These are phyloP conservation scores for Numenius phaeopus DNA, from an alignment of 2,797 vertebrate species.

Conservation along the genomic window DNA sequence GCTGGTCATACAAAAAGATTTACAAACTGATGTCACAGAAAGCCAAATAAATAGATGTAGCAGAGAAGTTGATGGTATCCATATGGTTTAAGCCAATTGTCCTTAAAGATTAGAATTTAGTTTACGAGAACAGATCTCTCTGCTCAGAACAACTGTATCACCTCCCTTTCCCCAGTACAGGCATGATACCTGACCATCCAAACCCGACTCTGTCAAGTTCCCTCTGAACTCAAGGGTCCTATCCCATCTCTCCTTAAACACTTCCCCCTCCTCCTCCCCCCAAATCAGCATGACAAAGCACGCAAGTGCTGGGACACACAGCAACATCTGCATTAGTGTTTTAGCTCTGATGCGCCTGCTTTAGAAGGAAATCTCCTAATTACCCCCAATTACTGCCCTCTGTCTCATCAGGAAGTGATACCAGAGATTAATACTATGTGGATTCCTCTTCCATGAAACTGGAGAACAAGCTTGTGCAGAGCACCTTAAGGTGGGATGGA, in stretches of 20 bases:
- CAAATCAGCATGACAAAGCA: neutral
- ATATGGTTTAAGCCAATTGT: neutral
- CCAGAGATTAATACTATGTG: neutral
- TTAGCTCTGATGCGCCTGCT: neutral
- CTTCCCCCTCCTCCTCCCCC: neutral
- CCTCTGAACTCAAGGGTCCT: neutral
- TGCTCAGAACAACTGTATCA: neutral
- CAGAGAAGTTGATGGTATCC: neutral
- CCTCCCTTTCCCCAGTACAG: neutral
- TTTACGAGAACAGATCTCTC: neutral
- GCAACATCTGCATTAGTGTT: neutral
- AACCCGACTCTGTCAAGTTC: neutral
- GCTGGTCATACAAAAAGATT: neutral
- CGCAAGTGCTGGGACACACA: neutral
- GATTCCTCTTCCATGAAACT: neutral
- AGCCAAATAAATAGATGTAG: neutral
- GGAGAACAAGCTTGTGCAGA: neutral
- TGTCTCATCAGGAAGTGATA: neutral
- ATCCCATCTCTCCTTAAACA: neutral
- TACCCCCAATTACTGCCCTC: neutral
- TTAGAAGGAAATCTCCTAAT: neutral
- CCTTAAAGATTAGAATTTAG: neutral
- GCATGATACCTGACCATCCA: fast-evolving
- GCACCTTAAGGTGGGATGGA: fast-evolving
- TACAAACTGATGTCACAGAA: neutral